Evolutionary conservation across 1,140 invertebrate species (phyloP).

Genomic region (Drosophila bocki): DNA sequence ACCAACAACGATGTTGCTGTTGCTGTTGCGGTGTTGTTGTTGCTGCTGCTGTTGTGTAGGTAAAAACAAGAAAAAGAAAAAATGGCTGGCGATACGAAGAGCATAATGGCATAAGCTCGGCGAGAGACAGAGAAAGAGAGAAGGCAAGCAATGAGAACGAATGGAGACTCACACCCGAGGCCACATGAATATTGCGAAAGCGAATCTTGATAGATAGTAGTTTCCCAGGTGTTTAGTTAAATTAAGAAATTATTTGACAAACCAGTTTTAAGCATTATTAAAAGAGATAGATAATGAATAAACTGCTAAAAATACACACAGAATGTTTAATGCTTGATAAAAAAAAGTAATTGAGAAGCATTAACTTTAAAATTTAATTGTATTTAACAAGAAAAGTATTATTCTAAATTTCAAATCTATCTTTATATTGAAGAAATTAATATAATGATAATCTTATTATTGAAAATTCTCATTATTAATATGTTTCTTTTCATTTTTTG

Average conservation of each 20-base stretch:
- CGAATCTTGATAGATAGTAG: neutral
- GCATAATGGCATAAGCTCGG: slow-evolving; percentile 59
- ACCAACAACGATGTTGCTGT: slow-evolving; percentile 68
- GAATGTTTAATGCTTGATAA: no score
- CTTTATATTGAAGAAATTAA: neutral
- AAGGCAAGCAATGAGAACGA: slow-evolving; percentile 17
- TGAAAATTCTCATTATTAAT: neutral
- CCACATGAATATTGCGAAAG: slow-evolving; percentile 22
- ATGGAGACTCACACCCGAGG: slow-evolving; percentile 35
- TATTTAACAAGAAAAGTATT: neutral
- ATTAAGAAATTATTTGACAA: neutral
- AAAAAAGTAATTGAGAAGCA: neutral
- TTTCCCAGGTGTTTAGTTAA: neutral
- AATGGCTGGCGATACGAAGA: slow-evolving; percentile 66
- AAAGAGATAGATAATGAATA: no score
- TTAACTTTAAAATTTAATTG: neutral
- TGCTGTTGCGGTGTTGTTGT: slow-evolving; percentile 7
- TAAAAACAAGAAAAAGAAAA: slow-evolving; percentile 60
- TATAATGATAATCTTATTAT: neutral
- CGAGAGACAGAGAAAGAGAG: slow-evolving; percentile 24
- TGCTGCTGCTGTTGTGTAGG: slow-evolving; percentile 57
- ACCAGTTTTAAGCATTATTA: no score
- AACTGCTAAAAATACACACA: neutral
- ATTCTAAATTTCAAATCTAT: neutral
- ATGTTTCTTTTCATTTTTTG: neutral